Base-by-base conservation (phyloP, 1,140 invertebrate genomes). In the Spodoptera frugiperda region DNA sequence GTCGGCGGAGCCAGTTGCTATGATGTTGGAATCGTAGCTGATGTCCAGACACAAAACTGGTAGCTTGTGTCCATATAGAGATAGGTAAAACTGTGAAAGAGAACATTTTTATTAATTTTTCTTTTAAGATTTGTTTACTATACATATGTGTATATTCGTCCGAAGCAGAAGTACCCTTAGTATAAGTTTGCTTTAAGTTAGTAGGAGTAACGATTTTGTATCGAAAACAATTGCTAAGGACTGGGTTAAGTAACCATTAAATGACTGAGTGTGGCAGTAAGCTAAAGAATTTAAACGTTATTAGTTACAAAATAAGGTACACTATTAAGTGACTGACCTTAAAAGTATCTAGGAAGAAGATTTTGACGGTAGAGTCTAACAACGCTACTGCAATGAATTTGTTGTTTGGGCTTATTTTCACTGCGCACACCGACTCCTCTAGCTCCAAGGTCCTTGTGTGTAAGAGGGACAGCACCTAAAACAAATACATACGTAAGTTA, bases 31-130 rank as follows among this genome's bases (percentile, higher is more conserved):
- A 93, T 99, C 99, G 82, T 96, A 97, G 0, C 97, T 98, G 80
- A 99, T 99, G 89, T 99, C 99, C 95, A 99, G 95, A 84, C 97
- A 98, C 0, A 98, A 94, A 0, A 99, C 98, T 1, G 99, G 99
- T 53, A 99, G 93, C 89, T 98, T 99, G 92, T 99, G 99, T 0
- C 99, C 99, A 89, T 99, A 99, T 0, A 99, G 95, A 0, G 98
- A 98, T 19, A 99, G 87, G 90, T 99, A 99, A 91, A 99, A 98
- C 97, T 98, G 86, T 95, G 95, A 87, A 87, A 17, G 8, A 53
- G n/a, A n/a, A 25, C 3, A 25, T 3, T 0, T 0, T 68, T 68
- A 51, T 8, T 19, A 9, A 39, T 39, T 39, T 9, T 39, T n/a
- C n/a, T n/a, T n/a, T n/a, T n/a, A n/a, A n/a, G n/a, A n/a, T n/a